Evolutionary conservation across 2,888 invertebrate species (phyloP), one percentile per base, ranked within the genome.

Genomic region (Ennomos fuscantarius): DNA sequence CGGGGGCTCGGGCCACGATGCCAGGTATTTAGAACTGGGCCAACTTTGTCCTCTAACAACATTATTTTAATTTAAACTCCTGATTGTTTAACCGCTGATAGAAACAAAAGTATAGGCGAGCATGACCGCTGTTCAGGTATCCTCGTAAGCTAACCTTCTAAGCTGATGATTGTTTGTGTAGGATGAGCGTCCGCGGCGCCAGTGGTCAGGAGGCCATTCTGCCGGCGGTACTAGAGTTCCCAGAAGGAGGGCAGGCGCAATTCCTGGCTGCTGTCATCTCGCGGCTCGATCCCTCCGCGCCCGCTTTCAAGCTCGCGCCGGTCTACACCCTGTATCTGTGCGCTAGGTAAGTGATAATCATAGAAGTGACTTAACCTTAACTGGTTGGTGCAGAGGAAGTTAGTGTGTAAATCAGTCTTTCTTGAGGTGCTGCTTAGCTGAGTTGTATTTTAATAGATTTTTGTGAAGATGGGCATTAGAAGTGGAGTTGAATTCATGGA

Each of bases 271-370:
- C 97, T 40, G 96, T 98, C 65, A 95, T 99, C 78, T 95, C 96
- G 35, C 96, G 98, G 68, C 94, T 98, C 67, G 98, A 98, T 84
- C 97, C 97, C 10, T 96, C 96, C 79, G 95, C 95, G 58, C 96
- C 96, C 9, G 97, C 97, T 69, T 99, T 99, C 92, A 98, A 98
- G 81, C 93, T 99, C 62, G 97, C 99, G 0, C 99, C 99, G 0
- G 99, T 99, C 31, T 99, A 99, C 89, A 97, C 98, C 1, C 94
- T 99, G 24, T 99, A 99, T 87, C 93, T 99, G 79, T 97, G 98
- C 69, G 97, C 98, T 61, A 94, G 97, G 94, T 94, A 75, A 73
- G 68, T n/a, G n/a, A n/a, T n/a, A n/a, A n/a, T n/a, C n/a, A n/a
- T n/a, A n/a, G n/a, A n/a, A n/a, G n/a, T n/a, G n/a, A n/a, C n/a